Evolutionary conservation across 2,888 invertebrate genomes (phyloP).

Genomic region (Nephrotoma appendiculata): DNA sequence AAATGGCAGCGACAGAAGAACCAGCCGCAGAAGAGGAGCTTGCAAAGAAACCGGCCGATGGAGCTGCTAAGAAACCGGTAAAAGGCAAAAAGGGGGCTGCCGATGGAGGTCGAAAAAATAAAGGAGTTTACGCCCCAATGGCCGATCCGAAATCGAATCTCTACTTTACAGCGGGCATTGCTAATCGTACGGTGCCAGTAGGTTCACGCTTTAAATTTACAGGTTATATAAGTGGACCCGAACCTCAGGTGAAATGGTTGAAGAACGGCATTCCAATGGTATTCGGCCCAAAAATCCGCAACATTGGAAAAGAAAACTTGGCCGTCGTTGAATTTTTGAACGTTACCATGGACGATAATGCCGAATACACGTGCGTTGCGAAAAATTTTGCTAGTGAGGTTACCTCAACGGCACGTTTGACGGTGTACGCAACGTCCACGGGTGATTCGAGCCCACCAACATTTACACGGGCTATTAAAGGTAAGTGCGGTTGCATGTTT

Average conservation of each 20-base stretch:
- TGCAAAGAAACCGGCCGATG: slow-evolving; percentile 12
- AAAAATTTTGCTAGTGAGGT: slow-evolving; percentile 57
- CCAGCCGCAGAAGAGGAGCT: slow-evolving; percentile 11
- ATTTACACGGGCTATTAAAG: slow-evolving; percentile 59
- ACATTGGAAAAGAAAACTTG: slow-evolving; percentile 45
- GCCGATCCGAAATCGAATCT: slow-evolving; percentile 34
- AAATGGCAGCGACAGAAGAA: slow-evolving; percentile 4
- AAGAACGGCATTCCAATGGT: slow-evolving; percentile 49
- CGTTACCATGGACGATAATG: slow-evolving; percentile 52
- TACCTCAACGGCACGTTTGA: slow-evolving; percentile 50
- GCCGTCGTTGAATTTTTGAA: slow-evolving; percentile 59
- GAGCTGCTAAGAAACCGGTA: slow-evolving; percentile 20
- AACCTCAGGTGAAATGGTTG: slow-evolving; percentile 59
- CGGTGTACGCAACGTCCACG: slow-evolving; percentile 53
- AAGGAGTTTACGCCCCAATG: slow-evolving; percentile 23
- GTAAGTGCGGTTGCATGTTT: slow-evolving; percentile 31
- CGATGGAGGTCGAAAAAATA: slow-evolving; percentile 21
- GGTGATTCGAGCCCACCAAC: slow-evolving; percentile 51
- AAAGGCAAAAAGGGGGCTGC: slow-evolving; percentile 15
- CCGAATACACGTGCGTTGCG: slow-evolving; percentile 63
- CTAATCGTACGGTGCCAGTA: slow-evolving; percentile 58
- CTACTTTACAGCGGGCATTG: slow-evolving; percentile 56
- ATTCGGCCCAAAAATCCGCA: slow-evolving; percentile 42
- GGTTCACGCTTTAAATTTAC: slow-evolving; percentile 64
- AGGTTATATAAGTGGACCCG: slow-evolving; percentile 61